Conservation (phyloP, 2,888 invertebrate genomes). For the Campoletis raptor region DNA sequence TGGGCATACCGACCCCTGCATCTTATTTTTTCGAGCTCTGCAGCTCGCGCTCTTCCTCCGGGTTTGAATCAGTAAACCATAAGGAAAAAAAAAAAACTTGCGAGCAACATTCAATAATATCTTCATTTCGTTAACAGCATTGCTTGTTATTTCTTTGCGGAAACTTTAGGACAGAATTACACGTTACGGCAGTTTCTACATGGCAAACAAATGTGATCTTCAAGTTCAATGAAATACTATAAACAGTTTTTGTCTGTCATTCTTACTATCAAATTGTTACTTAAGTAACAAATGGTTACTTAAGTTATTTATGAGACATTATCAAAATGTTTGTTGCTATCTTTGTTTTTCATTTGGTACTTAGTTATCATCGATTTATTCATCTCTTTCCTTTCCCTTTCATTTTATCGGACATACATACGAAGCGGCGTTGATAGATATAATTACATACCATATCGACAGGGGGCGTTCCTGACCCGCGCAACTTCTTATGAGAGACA, state of each 20-base stretch:
- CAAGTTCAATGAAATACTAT: neutral
- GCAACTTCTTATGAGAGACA: conserved; percentile 69
- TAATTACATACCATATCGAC: conserved; percentile 80
- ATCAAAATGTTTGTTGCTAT: neutral
- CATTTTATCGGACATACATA: conserved; percentile 34
- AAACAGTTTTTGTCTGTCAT: neutral
- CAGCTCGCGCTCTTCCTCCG: conserved; percentile 5
- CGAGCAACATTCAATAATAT: conserved; percentile 17
- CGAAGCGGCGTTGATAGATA: conserved; percentile 68
- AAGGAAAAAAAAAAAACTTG: conserved; percentile 34
- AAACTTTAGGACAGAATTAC: neutral
- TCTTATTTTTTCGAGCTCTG: conserved; percentile 6
- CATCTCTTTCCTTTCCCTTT: neutral
- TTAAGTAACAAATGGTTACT: neutral
- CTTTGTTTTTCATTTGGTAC: neutral
- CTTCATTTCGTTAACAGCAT: conserved; percentile 39
- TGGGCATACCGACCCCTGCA: conserved; percentile 2
- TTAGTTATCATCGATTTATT: conserved; percentile 27
- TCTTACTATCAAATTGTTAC: neutral
- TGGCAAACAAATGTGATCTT: neutral
- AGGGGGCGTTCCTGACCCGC: conserved; percentile 80
- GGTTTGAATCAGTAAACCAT: conserved; percentile 15
- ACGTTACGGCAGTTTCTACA: neutral
- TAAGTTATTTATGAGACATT: neutral
- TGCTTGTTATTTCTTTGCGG: conserved; percentile 19